phyloP scores from a whole-genome alignment of 1,140 invertebrate species.

The Venturia canescens region DNA sequence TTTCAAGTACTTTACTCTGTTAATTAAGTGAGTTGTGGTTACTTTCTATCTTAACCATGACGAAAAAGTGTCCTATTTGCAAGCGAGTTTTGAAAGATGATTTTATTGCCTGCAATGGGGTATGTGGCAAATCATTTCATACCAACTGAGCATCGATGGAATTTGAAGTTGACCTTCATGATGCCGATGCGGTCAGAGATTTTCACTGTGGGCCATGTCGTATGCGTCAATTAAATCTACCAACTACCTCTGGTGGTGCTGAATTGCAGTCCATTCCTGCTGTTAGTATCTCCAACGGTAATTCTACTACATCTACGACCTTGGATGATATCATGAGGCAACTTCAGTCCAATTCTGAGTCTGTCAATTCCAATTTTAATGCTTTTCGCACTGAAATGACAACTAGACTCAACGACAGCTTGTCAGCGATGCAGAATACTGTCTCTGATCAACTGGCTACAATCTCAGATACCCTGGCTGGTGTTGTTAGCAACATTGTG shows the following conservation, averaged over 20 bases:
- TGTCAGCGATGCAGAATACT: not conserved
- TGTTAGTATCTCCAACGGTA: not conserved
- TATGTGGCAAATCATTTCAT: too few relatives aligned
- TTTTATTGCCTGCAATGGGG: too few relatives aligned
- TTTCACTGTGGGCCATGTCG: not conserved
- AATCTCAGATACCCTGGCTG: not conserved
- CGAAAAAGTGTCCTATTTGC: too few relatives aligned
- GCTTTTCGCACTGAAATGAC: too few relatives aligned
- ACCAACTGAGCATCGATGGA: not conserved
- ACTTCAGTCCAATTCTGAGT: not conserved
- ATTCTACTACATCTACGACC: not conserved
- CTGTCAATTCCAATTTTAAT: not conserved
- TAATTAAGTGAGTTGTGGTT: too few relatives aligned
- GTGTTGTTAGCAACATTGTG: not conserved
- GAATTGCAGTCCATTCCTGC: not conserved
- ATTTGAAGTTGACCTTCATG: not conserved
- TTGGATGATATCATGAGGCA: not conserved
- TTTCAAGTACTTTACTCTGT: too few relatives aligned
- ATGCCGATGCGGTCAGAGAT: not conserved
- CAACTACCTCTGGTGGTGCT: not conserved
- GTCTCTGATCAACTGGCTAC: not conserved
- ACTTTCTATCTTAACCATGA: too few relatives aligned
- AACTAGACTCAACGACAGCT: not conserved
- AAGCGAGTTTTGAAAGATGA: too few relatives aligned
- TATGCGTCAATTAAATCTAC: not conserved